These are phyloP conservation scores for Uromys caudimaculatus DNA, from an alignment of 2,797 vertebrate genomes.

Conservation along the genomic window DNA sequence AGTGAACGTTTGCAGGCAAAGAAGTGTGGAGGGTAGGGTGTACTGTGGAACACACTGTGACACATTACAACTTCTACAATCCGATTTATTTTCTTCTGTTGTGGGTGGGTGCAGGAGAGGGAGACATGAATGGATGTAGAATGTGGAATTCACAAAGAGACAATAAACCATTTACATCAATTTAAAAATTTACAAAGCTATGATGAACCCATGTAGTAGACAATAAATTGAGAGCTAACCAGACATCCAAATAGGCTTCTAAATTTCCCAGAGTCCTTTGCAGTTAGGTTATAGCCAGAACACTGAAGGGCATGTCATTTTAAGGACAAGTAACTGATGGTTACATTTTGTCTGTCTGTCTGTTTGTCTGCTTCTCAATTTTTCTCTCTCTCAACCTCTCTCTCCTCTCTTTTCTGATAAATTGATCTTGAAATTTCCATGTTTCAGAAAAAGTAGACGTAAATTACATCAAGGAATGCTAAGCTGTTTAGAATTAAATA, in stretches of 20 bases:
- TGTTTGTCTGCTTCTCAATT: not conserved
- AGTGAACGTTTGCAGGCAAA: not conserved
- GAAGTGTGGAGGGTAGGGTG: not conserved
- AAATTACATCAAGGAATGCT: not conserved
- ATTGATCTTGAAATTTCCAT: not conserved
- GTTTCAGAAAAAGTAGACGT: not conserved
- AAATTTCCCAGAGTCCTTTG: not conserved
- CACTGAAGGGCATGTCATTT: not conserved
- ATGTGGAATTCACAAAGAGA: not conserved
- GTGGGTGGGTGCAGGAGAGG: not conserved
- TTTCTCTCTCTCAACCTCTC: not conserved
- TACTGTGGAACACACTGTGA: not conserved
- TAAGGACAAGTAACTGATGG: not conserved
- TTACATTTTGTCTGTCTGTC: not conserved
- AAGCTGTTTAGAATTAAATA: not conserved
- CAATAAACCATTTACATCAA: not conserved
- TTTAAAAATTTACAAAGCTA: not conserved
- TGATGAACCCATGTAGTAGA: not conserved
- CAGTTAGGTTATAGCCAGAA: not conserved
- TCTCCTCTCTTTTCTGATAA: not conserved
- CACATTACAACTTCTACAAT: not conserved
- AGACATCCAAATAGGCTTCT: not conserved
- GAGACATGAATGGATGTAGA: not conserved
- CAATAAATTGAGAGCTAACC: not conserved
- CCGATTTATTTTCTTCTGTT: not conserved